Evolutionary conservation across 2,797 vertebrate species (phyloP).

Genomic region (Synanceia verrucosa): DNA sequence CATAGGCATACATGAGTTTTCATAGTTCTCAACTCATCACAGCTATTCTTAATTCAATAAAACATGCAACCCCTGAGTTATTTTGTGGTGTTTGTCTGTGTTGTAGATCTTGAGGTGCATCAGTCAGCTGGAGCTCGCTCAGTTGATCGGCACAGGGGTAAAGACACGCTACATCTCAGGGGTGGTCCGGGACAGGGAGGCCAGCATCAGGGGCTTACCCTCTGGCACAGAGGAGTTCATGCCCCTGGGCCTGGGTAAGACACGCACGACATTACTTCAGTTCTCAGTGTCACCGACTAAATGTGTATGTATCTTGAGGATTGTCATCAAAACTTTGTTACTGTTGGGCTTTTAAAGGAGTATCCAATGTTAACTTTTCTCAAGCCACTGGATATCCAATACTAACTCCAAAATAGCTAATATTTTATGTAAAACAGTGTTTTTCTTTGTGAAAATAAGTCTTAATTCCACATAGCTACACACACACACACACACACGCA

Average conservation of each 20-base stretch:
- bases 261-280: neutral
- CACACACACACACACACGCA: neutral
- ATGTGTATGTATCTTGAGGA: neutral
- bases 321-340: neutral
- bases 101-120: slow-evolving; percentile 94
- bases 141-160: slow-evolving; percentile 95
- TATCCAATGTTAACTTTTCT: neutral
- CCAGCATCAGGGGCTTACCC: slow-evolving; percentile 86
- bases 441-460: neutral
- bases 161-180: slow-evolving; percentile 96
- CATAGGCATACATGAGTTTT: neutral
- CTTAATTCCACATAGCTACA: neutral
- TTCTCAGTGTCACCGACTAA: neutral
- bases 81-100: slow-evolving; percentile 11
- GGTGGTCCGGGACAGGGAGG: slow-evolving; percentile 89
- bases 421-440: neutral
- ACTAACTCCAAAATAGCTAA: neutral
- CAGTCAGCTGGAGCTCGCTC: slow-evolving; percentile 95
- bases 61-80: neutral
- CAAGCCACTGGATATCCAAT: neutral
- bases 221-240: slow-evolving; percentile 95
- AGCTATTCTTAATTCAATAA: neutral
- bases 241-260: slow-evolving; percentile 91
- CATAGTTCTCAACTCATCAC: neutral
- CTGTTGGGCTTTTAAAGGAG: neutral